Conservation (phyloP, 2,113 vertebrate genomes). For the Psittacula cyanocephala region DNA sequence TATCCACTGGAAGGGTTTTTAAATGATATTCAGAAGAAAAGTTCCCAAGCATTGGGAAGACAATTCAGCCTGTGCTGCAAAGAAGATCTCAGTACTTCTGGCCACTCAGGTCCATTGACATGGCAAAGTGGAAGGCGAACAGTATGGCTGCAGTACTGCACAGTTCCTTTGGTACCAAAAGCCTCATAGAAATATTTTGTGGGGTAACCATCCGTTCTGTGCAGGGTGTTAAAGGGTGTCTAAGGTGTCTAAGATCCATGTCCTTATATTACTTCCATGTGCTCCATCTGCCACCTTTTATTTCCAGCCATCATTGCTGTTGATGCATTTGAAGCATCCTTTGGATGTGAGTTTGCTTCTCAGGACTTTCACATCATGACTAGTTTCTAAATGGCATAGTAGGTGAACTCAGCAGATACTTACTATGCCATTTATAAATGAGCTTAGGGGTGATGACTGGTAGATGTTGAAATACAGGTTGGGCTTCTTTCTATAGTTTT, state of each 20-base stretch:
- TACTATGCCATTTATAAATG: no score
- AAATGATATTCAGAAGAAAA: not conserved
- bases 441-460: not conserved
- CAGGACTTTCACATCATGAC: not conserved
- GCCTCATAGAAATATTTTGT: not conserved
- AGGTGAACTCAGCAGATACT: not conserved
- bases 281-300: not conserved
- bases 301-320: not conserved
- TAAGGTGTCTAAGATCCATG: not conserved
- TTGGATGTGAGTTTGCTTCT: not conserved
- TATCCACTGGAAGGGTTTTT: not conserved
- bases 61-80: not conserved
- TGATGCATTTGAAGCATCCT: not conserved
- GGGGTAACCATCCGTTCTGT: not conserved
- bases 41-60: not conserved
- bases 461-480: not conserved
- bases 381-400: not conserved
- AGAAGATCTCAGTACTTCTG: not conserved
- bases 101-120: accelerated
- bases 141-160: not conserved
- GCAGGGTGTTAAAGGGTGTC: not conserved
- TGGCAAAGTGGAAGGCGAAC: not conserved
- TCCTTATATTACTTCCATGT: not conserved
- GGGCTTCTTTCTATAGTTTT: not conserved
- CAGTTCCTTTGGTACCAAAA: not conserved